phyloP scores from a whole-genome alignment of 2,797 vertebrate species.

The Setipinna tenuifilis region DNA sequence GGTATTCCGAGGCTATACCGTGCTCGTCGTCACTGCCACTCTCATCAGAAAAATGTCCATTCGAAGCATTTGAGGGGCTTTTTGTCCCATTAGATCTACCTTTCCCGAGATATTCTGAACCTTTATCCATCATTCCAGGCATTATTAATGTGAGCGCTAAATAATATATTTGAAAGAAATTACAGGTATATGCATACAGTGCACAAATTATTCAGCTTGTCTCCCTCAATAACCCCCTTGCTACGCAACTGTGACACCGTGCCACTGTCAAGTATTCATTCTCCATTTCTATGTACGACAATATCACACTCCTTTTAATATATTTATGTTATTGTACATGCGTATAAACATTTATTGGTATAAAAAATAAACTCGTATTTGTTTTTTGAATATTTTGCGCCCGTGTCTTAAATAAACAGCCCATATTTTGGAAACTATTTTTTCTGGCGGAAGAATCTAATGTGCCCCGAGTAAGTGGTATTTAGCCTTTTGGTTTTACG shows the following conservation, averaged over 20 bases:
- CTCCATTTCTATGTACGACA: slow-evolving; percentile 36
- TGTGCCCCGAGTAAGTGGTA: background rate
- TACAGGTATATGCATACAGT: slow-evolving; percentile 46
- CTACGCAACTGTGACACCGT: slow-evolving; percentile 58
- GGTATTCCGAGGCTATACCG: slow-evolving; percentile 87
- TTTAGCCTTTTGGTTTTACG: background rate
- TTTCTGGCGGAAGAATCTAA: background rate
- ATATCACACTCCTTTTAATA: background rate
- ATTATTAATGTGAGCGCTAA: slow-evolving; percentile 61
- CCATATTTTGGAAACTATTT: background rate
- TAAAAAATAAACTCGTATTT: background rate
- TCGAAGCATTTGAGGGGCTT: slow-evolving; percentile 85
- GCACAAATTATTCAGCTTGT: slow-evolving; percentile 35
- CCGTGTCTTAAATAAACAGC: background rate
- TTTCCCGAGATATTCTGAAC: slow-evolving; percentile 88
- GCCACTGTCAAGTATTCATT: slow-evolving; percentile 55
- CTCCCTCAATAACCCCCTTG: slow-evolving; percentile 50
- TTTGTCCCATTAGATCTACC: slow-evolving; percentile 87
- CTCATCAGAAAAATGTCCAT: slow-evolving; percentile 86
- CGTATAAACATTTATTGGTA: background rate
- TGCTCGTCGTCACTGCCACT: slow-evolving; percentile 96
- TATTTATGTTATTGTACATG: background rate
- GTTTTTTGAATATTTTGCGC: background rate
- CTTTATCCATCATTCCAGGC: slow-evolving; percentile 95
- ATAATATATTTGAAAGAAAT: slow-evolving; percentile 20